Base-by-base conservation (phyloP, 1,140 invertebrate species). In the Eueides isabella region DNA sequence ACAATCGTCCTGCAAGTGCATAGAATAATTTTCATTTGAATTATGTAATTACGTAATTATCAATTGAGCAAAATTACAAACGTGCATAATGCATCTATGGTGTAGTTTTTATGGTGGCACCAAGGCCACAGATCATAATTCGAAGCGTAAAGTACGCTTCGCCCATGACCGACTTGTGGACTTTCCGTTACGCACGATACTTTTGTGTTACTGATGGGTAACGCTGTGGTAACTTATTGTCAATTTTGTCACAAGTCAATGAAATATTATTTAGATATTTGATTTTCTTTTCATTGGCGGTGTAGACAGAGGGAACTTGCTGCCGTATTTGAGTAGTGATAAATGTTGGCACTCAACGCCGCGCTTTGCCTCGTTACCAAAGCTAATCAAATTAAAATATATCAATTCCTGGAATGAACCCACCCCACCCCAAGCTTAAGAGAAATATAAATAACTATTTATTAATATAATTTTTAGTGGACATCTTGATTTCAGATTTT, bases 91-190 rank as follows among this genome's bases (percentile, higher is more conserved):
- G 74, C 70, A 68, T 72, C 74, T 62, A 72, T 75, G 72, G 76
- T 61, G 23, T n/a, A n/a, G n/a, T 72, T 35, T 63, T 64, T 72
- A 71, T 74, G 69, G 61, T 55, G 35, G 3, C 61, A 63, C 67
- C 72, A 78, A 75, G 76, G 76, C 61, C 68, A 38, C 7, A 14
- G 35, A 65, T 72, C 55, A 78, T 78, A 75, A 78, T 75, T 78
- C 70, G 72, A 48, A 38, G 72, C 68, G 38, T 67, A 65, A 68
- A 75, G 72, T 62, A 71, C 55, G 38, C 63, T 72, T 69, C 76
- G 41, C 81, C n/a, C 81, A 83, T 83, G 81, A 83, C 81, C 80
- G 78, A 83, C 72, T 83, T 83, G 71, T 61, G 38, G 71, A 68
- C 77, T 81, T 76, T 75, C 72, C 74, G 72, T 73, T 66, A 68